Evolutionary conservation across 1,140 invertebrate species (phyloP).

Genomic region (Drosophila nigromelanica): DNA sequence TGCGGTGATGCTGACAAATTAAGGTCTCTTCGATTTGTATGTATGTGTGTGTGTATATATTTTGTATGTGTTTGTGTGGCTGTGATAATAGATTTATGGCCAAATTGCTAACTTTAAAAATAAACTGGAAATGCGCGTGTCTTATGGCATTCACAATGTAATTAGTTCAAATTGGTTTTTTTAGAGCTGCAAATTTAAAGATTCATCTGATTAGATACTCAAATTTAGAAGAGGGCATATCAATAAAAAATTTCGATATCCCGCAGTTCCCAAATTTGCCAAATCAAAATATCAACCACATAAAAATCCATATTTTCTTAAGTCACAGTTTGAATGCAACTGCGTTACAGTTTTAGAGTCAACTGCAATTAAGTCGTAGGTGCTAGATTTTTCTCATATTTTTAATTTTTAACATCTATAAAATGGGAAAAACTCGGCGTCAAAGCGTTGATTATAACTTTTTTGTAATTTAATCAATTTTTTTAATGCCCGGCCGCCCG

Average conservation of each 20-base stretch:
- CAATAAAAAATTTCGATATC: no score
- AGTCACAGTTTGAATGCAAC: no score
- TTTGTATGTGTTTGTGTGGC: conserved; percentile 28
- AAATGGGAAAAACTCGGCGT: neutral
- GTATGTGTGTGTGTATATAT: conserved; percentile 27
- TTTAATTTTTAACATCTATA: neutral
- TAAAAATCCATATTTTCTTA: no score
- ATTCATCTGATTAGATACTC: no score
- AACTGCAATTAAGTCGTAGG: no score
- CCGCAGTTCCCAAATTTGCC: no score
- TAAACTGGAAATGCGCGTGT: conserved; percentile 33
- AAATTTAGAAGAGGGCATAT: no score
- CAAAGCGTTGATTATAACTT: conserved; percentile 6
- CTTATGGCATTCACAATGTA: conserved; percentile 44
- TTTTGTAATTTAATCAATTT: conserved; percentile 49
- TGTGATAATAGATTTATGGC: conserved; percentile 72
- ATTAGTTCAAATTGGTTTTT: conserved; percentile 37
- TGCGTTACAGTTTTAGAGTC: no score
- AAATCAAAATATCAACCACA: no score
- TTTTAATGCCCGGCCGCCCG: conserved; percentile 66
- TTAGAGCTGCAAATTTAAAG: neutral
- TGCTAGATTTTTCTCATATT: neutral
- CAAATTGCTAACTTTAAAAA: conserved; percentile 49
- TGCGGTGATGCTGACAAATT: conserved; percentile 26
- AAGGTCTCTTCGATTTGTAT: conserved; percentile 28